Conservation (phyloP, 2,113 vertebrate species). For the Mustelus asterias region DNA sequence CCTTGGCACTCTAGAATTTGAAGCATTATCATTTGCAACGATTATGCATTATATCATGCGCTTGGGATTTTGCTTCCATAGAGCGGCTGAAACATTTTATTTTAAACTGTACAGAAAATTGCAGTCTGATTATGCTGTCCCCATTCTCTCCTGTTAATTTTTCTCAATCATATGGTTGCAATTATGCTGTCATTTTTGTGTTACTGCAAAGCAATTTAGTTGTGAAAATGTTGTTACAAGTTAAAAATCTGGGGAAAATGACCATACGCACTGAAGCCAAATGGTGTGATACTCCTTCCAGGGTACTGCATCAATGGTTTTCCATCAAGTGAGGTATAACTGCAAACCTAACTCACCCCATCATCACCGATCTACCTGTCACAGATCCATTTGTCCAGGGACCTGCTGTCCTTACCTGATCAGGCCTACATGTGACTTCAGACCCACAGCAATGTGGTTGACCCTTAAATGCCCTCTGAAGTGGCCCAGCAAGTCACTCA, state of each 20-base stretch:
- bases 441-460: too few relatives aligned
- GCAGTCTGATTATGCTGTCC: not conserved
- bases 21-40: not conserved
- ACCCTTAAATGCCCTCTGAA: too few relatives aligned
- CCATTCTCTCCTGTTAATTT: not conserved
- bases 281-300: not conserved
- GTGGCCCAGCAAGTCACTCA: too few relatives aligned
- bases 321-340: not conserved
- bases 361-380: too few relatives aligned
- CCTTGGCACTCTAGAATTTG: not conserved
- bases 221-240: not conserved
- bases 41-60: not conserved
- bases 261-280: not conserved
- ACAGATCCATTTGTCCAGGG: too few relatives aligned
- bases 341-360: not conserved
- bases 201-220: not conserved
- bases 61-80: not conserved
- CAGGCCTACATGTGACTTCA: too few relatives aligned
- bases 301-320: not conserved
- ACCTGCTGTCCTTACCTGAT: too few relatives aligned
- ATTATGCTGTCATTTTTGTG: not conserved
- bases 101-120: not conserved
- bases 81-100: not conserved
- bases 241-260: not conserved
- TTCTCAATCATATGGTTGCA: not conserved